Evolutionary conservation across 2,113 vertebrate genomes (phyloP).

Genomic region (Zosterops borbonicus): DNA sequence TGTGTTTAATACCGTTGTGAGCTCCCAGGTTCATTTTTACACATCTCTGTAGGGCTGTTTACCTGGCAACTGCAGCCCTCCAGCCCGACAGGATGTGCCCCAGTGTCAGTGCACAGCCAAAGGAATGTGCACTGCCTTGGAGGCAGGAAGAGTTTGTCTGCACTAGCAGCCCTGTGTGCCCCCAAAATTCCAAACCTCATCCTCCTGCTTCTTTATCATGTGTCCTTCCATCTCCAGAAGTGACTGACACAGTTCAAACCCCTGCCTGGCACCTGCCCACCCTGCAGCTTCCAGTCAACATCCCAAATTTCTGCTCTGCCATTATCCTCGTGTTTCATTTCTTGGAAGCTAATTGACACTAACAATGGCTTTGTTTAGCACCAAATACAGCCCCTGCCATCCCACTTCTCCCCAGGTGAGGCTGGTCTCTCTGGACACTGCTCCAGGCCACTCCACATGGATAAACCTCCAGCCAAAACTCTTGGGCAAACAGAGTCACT

Average conservation of each 20-base stretch:
- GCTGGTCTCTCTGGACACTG: background rate
- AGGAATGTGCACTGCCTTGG: background rate
- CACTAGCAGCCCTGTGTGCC: background rate
- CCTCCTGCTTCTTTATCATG: background rate
- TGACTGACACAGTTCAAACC: background rate
- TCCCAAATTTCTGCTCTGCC: background rate
- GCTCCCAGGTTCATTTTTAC: background rate
- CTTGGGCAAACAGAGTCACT: background rate
- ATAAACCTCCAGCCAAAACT: background rate
- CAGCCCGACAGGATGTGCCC: background rate
- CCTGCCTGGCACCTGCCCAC: background rate
- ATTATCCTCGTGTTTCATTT: background rate
- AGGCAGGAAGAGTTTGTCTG: background rate
- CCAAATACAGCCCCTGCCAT: background rate
- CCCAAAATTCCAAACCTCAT: background rate
- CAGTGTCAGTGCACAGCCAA: background rate
- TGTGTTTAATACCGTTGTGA: rapidly evolving
- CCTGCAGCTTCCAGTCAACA: background rate
- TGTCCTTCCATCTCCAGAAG: background rate
- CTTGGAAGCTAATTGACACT: background rate
- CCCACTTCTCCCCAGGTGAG: background rate
- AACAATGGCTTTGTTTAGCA: background rate
- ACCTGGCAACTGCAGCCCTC: background rate
- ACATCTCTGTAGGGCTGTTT: rapidly evolving
- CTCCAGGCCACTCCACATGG: background rate